Conservation (phyloP, 2,113 vertebrate species). For the Myxocyprinus asiaticus region DNA sequence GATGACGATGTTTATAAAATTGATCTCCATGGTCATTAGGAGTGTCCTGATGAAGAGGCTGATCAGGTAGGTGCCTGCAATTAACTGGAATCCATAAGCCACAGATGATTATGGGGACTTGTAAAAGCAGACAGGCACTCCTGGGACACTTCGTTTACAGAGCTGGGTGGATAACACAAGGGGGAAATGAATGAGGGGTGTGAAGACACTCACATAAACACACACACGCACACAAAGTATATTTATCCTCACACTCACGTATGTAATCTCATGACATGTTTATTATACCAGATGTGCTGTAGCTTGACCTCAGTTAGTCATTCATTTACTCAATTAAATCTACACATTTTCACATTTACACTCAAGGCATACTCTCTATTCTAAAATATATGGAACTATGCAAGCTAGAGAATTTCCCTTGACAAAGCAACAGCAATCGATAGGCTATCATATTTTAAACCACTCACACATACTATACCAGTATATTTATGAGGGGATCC, state of each 20-base stretch:
- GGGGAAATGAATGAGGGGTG: background rate
- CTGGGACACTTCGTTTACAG: background rate
- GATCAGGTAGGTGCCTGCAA: constrained; percentile 56
- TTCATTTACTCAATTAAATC: constrained; percentile 18
- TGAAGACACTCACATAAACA: constrained; percentile 10
- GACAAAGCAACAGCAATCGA: background rate
- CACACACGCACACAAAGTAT: background rate
- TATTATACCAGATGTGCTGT: background rate
- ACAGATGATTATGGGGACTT: constrained; percentile 59
- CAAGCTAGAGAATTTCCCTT: constrained; percentile 13
- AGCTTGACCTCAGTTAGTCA: constrained; percentile 25
- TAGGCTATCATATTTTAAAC: constrained; percentile 7
- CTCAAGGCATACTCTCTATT: background rate
- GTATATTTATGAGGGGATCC: background rate
- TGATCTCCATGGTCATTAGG: constrained; percentile 58
- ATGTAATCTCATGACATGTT: background rate
- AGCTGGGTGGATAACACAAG: background rate
- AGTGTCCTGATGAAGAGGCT: constrained; percentile 49
- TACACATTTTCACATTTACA: background rate
- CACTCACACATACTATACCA: background rate
- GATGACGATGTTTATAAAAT: constrained; percentile 67
- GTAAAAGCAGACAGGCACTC: constrained; percentile 56
- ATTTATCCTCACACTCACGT: background rate
- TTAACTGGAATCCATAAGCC: constrained; percentile 51
- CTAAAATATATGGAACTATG: constrained; percentile 25